A percentile compares a stretch with the other conserved stretches of the same genome.
These are phyloP conservation scores for Ischnus inquisitorius DNA, from an alignment of 2,888 invertebrate species.

Conservation along the genomic window DNA sequence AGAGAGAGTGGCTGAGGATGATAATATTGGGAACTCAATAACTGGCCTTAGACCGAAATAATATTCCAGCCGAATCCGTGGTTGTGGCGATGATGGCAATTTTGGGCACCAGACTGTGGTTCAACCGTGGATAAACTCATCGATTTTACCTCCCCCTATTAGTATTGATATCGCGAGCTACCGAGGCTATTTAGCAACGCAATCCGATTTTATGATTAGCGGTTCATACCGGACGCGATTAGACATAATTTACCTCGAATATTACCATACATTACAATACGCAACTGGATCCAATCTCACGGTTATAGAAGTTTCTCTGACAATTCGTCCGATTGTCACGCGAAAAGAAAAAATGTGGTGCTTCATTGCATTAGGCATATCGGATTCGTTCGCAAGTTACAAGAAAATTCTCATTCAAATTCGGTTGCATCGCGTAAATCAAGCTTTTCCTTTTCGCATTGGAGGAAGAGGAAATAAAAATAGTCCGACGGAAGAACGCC, in stretches of 20 bases:
- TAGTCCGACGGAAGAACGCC: background rate
- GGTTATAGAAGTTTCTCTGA: slow-evolving; percentile 1
- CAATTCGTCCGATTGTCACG: background rate
- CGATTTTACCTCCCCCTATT: slow-evolving; percentile 57
- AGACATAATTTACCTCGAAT: slow-evolving; percentile 40
- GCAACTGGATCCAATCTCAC: slow-evolving; percentile 22
- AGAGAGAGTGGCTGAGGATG: background rate
- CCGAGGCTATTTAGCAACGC: slow-evolving; percentile 55
- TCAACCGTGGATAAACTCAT: slow-evolving; percentile 25
- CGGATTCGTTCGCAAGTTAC: background rate
- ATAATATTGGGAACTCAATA: slow-evolving; percentile 14
- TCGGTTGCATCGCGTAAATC: background rate
- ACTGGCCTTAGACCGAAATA: background rate
- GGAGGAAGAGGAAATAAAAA: background rate
- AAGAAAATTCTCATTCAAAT: background rate
- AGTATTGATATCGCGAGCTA: slow-evolving; percentile 46
- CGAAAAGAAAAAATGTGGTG: background rate
- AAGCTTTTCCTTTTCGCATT: background rate
- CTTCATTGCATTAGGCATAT: background rate
- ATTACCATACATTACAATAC: slow-evolving; percentile 56
- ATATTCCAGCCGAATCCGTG: background rate
- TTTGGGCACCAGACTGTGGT: slow-evolving; percentile 19
- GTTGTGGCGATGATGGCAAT: slow-evolving; percentile 12
- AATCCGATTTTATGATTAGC: slow-evolving; percentile 64
- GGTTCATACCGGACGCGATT: slow-evolving; percentile 1